A percentile compares a stretch with the other conserved stretches of the same genome.
These are phyloP conservation scores for Cremastinae sp. DNA, from an alignment of 2,888 invertebrate species.

Conservation along the genomic window DNA sequence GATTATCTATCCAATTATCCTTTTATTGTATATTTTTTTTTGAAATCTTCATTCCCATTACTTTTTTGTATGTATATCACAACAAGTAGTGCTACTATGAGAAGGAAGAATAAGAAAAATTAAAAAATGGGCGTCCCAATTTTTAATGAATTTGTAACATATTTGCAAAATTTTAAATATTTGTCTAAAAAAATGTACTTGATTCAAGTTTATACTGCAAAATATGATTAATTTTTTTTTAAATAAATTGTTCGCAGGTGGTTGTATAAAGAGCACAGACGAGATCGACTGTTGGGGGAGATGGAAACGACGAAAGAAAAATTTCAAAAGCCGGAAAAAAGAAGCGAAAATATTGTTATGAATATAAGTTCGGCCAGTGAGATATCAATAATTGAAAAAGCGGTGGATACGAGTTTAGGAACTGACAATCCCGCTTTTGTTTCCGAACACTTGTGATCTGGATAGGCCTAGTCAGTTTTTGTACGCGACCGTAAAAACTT, in stretches of 20 bases:
- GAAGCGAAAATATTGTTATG: conserved; percentile 72
- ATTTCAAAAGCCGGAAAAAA: conserved; percentile 77
- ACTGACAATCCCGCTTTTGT: conserved; percentile 80
- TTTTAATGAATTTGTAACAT: no score
- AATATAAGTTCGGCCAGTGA: conserved; percentile 65
- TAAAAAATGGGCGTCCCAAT: no score
- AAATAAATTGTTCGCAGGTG: conserved; percentile 81
- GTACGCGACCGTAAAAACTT: conserved; percentile 50
- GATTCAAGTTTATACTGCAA: no score
- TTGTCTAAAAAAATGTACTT: no score
- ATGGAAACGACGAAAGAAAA: conserved; percentile 66
- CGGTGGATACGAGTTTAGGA: conserved; percentile 81
- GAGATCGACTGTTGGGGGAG: conserved; percentile 78
- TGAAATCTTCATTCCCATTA: conserved; percentile 4
- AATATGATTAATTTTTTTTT: not conserved
- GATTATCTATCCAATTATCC: no score
- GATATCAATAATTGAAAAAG: conserved; percentile 70
- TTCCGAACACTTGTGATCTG: conserved; percentile 73
- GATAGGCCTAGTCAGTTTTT: conserved; percentile 29
- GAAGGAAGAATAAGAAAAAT: not conserved
- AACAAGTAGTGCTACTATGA: no score
- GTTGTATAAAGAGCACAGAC: conserved; percentile 86
- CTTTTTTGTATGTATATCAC: not conserved
- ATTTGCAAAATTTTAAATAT: no score
- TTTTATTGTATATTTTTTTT: no score